Base-by-base conservation (phyloP, 2,888 invertebrate species). In the Crepidodera aurea region DNA sequence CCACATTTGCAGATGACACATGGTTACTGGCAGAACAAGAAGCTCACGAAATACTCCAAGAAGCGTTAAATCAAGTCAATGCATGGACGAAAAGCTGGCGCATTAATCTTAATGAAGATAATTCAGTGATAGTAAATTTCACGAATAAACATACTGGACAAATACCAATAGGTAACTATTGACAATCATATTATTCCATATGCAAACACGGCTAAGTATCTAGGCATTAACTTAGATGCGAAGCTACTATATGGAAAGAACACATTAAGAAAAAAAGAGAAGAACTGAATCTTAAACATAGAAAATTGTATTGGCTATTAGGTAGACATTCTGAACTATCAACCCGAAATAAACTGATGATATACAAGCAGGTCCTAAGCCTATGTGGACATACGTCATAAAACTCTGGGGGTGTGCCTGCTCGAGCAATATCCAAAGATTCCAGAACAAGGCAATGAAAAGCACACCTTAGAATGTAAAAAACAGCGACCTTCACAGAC, bases 301-400 rank as follows among this genome's bases (percentile, higher is more conserved):
- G 12, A 42, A 42, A 42, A 6, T 2, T 42, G 18, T 42, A 42
- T 18, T 42, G 40, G 40, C 10, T 18, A n/a, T 10, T 42, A 18
- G 18, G 18, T 42, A 42, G 40, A n/a, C 16, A 42, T 3, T 19
- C 40, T 3, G 1, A 42, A n/a, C 40, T 42, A 1, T 42, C 40
- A 5, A 42, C 10, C n/a, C 6, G 10, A 18, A 42, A 42, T 18
- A 42, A 42, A 18, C 8, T 42, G 6, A 3, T 42, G 8, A 42
- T 42, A 10, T 42, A 42, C n/a, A 42, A 42, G 10, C 40, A 42
- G 18, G 40, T 42, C 7, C n/a, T 42, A n/a, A 18, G n/a, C 40
- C 40, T 1, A 2, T 42, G 18, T 18, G 16, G 40, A 42, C 40
- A 2, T 42, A 7, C n/a, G 39, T 1, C 39, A 39, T 39, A 39